phyloP scores from a whole-genome alignment of 2,113 vertebrate species.

The Cyprinodon tularosa region DNA sequence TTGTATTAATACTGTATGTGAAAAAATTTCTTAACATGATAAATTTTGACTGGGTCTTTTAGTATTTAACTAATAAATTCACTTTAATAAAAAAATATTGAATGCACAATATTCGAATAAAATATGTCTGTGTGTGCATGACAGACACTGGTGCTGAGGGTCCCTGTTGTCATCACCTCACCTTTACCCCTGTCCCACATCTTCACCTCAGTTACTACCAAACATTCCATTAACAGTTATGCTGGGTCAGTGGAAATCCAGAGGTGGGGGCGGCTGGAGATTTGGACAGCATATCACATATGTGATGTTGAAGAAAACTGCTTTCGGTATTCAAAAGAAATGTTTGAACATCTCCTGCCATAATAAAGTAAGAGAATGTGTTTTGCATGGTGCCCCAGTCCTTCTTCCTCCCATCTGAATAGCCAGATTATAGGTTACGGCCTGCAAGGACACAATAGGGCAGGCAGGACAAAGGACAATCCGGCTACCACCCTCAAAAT shows the following conservation, averaged over 20 bases:
- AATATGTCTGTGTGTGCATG: neutral
- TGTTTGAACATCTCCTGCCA: neutral
- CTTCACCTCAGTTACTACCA: neutral
- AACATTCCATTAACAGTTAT: slow-evolving; percentile 16
- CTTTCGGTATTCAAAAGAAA: slow-evolving; percentile 21
- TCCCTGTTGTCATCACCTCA: neutral
- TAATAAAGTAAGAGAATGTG: slow-evolving; percentile 9
- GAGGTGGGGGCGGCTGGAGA: neutral
- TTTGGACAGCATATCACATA: neutral
- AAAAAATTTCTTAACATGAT: no score
- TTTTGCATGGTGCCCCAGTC: neutral
- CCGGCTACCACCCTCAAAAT: neutral
- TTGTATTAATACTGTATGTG: neutral
- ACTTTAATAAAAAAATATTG: neutral
- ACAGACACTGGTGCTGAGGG: neutral
- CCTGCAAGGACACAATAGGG: neutral
- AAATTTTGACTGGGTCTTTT: neutral
- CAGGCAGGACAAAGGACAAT: slow-evolving; percentile 3
- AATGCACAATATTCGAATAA: neutral
- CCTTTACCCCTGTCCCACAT: slow-evolving; percentile 7
- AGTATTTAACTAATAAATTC: neutral
- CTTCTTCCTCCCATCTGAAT: slow-evolving; percentile 1
- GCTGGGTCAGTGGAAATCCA: neutral
- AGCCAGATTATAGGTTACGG: slow-evolving; percentile 6
- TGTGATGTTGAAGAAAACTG: neutral